These are phyloP conservation scores for Pteruthius melanotis DNA, from an alignment of 2,113 vertebrate species.

Conservation along the genomic window DNA sequence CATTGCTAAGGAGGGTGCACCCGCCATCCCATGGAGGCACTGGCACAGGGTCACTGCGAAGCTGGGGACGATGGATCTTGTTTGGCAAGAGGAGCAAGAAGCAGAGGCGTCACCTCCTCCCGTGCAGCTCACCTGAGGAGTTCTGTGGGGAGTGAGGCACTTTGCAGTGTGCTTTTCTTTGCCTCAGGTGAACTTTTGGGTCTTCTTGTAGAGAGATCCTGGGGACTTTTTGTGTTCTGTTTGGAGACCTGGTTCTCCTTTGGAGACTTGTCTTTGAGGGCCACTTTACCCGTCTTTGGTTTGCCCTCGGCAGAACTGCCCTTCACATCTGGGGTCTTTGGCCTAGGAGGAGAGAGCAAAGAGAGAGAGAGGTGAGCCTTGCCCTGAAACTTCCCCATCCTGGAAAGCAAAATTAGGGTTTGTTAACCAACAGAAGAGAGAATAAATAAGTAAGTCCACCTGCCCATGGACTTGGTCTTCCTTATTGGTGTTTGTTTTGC, in stretches of 20 bases:
- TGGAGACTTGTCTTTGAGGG: neutral
- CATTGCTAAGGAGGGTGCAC: neutral
- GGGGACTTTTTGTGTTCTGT: constrained; percentile 6
- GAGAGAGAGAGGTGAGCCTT: neutral
- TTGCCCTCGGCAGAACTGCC: neutral
- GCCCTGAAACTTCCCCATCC: neutral
- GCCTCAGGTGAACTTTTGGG: neutral
- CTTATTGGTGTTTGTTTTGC: neutral
- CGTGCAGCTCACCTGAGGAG: constrained; percentile 61
- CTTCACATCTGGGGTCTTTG: constrained; percentile 53
- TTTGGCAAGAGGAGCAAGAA: neutral
- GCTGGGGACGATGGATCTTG: accelerated
- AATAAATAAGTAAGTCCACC: neutral
- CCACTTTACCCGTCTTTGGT: constrained; percentile 51
- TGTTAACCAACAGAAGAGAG: neutral
- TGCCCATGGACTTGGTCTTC: neutral
- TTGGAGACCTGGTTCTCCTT: constrained; percentile 45
- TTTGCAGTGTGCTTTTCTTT: accelerated
- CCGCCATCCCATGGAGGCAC: neutral
- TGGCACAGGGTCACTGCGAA: accelerated
- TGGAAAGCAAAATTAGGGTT: neutral
- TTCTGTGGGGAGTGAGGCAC: constrained; percentile 17
- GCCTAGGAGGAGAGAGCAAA: neutral
- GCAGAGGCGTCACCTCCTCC: neutral
- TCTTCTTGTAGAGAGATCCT: neutral